Percentiles rank a stretch among this genome's conserved stretches.
These are phyloP conservation scores for Leptoteleia sp. DNA, from an alignment of 1,140 invertebrate genomes.

Conservation along the genomic window DNA sequence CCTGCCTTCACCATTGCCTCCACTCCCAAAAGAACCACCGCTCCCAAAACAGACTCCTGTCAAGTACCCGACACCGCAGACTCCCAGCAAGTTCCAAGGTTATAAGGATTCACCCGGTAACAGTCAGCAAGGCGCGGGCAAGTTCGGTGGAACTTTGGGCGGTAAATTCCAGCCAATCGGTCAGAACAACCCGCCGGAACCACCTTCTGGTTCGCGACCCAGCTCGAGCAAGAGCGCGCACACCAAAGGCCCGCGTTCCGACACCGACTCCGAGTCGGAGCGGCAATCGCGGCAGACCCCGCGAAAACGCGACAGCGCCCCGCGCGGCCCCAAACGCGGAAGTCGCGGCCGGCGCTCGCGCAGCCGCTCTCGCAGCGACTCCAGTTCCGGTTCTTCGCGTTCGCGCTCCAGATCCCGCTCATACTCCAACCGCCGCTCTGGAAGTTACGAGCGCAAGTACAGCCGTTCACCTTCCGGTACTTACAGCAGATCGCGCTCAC, in stretches of 20 bases:
- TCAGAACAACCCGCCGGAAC: conserved; percentile 72
- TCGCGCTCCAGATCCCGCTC: conserved; percentile 81
- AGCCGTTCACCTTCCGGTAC: conserved; percentile 81
- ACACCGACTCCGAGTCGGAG: conserved; percentile 77
- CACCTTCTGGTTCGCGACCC: conserved; percentile 67
- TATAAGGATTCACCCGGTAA: conserved; percentile 73
- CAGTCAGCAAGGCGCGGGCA: conserved; percentile 65
- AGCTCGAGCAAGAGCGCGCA: conserved; percentile 69
- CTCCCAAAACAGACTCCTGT: conserved; percentile 77
- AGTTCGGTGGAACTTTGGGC: conserved; percentile 73
- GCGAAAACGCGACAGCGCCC: conserved; percentile 71
- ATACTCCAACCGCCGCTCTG: conserved; percentile 79
- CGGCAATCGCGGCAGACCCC: conserved; percentile 69
- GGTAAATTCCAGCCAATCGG: conserved; percentile 80
- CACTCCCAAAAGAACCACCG: conserved; percentile 78
- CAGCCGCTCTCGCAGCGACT: conserved; percentile 81
- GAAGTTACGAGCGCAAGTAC: conserved; percentile 82
- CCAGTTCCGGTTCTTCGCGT: conserved; percentile 79
- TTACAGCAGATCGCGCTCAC: conserved; percentile 80
- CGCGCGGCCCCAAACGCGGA: conserved; percentile 49
- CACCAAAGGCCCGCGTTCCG: conserved; percentile 77
- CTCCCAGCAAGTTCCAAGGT: conserved; percentile 75
- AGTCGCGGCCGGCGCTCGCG: conserved; percentile 77
- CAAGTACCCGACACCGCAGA: conserved; percentile 77
- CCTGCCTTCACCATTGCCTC: conserved; percentile 79